Evolutionary conservation across 35 echinoderm and acorn worm genomes (phyloP).

Genomic region (Ophiothrix spiculata): DNA sequence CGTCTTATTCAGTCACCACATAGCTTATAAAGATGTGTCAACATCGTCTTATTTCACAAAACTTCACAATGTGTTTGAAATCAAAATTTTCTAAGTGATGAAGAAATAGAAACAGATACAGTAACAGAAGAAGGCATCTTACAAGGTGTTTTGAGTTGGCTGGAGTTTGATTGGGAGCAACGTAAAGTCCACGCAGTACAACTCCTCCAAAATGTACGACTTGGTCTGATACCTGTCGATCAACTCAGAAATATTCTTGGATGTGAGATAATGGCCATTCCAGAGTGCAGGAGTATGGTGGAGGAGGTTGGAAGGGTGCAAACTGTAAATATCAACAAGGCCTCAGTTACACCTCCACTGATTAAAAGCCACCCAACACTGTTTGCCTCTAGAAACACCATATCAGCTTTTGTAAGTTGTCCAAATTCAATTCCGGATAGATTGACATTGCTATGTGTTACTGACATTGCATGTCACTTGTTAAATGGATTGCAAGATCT

Average conservation of each 20-base stretch:
- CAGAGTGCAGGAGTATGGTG: neutral
- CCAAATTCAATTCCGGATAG: no score
- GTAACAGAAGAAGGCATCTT: no score
- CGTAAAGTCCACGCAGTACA: neutral
- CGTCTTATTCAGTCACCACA: no score
- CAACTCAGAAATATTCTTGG: neutral
- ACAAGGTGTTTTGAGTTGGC: neutral
- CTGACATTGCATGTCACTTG: no score
- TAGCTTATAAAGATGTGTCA: no score
- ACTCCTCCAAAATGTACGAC: neutral
- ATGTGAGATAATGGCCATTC: neutral
- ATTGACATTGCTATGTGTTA: no score
- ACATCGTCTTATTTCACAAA: no score
- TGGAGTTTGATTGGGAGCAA: neutral
- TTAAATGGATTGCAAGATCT: no score
- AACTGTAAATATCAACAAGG: neutral
- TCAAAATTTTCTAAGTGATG: no score
- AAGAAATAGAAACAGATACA: no score
- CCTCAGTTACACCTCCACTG: neutral
- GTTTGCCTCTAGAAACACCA: neutral
- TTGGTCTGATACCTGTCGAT: neutral
- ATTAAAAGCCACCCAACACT: neutral
- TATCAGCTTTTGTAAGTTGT: no score
- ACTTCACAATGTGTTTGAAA: no score
- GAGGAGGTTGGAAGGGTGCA: neutral